phyloP scores from a whole-genome alignment of 2,888 invertebrate genomes.

The Chrysopilus asiliformis region DNA sequence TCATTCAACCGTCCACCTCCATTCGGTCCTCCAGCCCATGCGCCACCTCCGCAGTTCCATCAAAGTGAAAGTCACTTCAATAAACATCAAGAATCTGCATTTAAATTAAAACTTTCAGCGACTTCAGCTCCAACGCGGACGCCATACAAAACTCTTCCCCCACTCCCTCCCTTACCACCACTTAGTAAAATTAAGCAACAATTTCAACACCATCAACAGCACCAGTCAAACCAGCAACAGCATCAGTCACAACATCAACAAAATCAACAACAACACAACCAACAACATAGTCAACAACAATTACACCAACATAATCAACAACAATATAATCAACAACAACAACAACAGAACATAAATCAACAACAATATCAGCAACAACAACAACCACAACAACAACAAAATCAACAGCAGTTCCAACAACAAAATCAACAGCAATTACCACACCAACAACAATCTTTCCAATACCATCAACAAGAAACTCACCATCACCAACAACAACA shows the following conservation, averaged over 20 bases:
- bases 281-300: too few relatives aligned
- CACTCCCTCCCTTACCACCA: background rate
- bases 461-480: background rate
- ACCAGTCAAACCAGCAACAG: background rate
- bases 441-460: background rate
- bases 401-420: slow-evolving; percentile 16
- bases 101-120: slow-evolving; percentile 6
- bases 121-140: slow-evolving; percentile 6
- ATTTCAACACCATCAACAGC: background rate
- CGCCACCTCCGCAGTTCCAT: slow-evolving; percentile 23
- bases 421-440: slow-evolving; percentile 13
- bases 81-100: background rate
- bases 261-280: too few relatives aligned
- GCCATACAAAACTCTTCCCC: slow-evolving; percentile 8
- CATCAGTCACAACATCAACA: too few relatives aligned
- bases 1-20: slow-evolving; percentile 31
- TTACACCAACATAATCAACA: slow-evolving; percentile 15
- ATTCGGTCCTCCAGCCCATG: slow-evolving; percentile 19
- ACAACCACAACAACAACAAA: slow-evolving; percentile 3
- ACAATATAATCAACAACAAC: slow-evolving; percentile 9
- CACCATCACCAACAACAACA: slow-evolving; percentile 19
- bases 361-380: slow-evolving; percentile 3
- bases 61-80: slow-evolving; percentile 1
- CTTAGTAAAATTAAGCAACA: background rate
- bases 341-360: too few relatives aligned